Percentiles rank a stretch among this genome's conserved stretches.
phyloP scores from a whole-genome alignment of 2,888 invertebrate species.

The Globia sparganii region DNA sequence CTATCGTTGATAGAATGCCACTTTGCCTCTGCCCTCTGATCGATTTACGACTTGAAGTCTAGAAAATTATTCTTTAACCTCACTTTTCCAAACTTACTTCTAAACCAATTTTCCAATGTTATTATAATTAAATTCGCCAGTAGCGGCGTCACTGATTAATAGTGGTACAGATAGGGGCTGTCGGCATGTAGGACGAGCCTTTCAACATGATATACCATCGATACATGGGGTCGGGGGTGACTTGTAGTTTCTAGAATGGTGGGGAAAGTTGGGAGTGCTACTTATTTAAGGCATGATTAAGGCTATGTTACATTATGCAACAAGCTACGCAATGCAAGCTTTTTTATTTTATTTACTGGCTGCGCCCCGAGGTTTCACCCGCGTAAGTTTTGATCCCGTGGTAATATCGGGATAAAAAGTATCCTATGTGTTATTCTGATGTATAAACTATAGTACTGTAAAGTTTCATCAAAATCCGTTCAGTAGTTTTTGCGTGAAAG shows the following conservation, averaged over 20 bases:
- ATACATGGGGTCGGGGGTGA: slow-evolving; percentile 38
- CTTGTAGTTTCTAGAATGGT: slow-evolving; percentile 23
- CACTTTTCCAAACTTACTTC: not conserved
- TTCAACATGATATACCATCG: slow-evolving; percentile 41
- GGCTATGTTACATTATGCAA: not conserved
- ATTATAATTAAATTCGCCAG: slow-evolving; percentile 47
- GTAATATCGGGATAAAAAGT: too few species aligned
- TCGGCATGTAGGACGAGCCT: slow-evolving; percentile 36
- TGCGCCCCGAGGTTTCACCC: too few species aligned
- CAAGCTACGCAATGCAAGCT: not conserved
- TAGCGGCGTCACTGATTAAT: slow-evolving; percentile 58
- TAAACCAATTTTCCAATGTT: slow-evolving; percentile 31
- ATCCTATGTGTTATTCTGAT: too few species aligned
- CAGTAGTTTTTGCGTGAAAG: too few species aligned
- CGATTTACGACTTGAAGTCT: too few species aligned
- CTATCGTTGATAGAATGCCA: too few species aligned
- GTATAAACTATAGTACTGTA: too few species aligned
- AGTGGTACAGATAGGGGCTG: slow-evolving; percentile 27
- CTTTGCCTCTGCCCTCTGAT: too few species aligned
- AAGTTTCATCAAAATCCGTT: too few species aligned
- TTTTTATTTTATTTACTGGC: too few species aligned
- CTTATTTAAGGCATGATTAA: not conserved
- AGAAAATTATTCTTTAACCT: not conserved
- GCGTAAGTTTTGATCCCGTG: too few species aligned
- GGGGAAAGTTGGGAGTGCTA: not conserved